phyloP scores from a whole-genome alignment of 2,797 vertebrate species.

The Labeo calbasu region DNA sequence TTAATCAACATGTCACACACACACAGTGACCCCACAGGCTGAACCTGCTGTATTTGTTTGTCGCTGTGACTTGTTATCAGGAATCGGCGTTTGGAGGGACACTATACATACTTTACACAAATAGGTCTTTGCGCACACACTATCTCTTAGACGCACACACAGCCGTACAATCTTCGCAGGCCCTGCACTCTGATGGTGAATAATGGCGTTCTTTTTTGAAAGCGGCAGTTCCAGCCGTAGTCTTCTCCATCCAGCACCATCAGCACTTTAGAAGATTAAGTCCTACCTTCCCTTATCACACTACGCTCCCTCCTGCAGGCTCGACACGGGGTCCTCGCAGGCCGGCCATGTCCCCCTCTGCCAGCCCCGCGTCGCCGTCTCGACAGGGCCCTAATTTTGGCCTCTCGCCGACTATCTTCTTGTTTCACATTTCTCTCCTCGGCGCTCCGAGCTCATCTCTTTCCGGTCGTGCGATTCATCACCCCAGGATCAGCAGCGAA shows the following conservation, averaged over 20 bases:
- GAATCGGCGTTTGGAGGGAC: slow-evolving; percentile 44
- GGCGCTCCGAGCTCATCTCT: slow-evolving; percentile 35
- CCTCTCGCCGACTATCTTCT: slow-evolving; percentile 61
- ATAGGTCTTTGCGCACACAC: slow-evolving; percentile 43
- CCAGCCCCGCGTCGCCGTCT: slow-evolving; percentile 41
- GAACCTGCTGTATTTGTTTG: slow-evolving; percentile 47
- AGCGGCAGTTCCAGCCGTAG: slow-evolving; percentile 52
- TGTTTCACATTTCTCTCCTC: slow-evolving; percentile 58
- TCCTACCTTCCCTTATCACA: slow-evolving; percentile 63
- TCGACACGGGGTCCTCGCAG: slow-evolving; percentile 41
- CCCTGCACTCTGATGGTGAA: slow-evolving; percentile 58
- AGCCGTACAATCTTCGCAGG: slow-evolving; percentile 41
- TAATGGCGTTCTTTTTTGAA: slow-evolving; percentile 62
- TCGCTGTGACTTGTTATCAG: slow-evolving; percentile 34
- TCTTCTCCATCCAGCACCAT: slow-evolving; percentile 62
- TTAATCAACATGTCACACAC: slow-evolving; percentile 43
- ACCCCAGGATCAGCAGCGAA: slow-evolving; percentile 51
- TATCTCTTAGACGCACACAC: slow-evolving; percentile 44
- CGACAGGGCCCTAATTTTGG: slow-evolving; percentile 54
- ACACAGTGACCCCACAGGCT: slow-evolving; percentile 31
- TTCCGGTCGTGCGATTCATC: slow-evolving; percentile 58
- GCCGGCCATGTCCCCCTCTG: slow-evolving; percentile 36
- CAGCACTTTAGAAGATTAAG: slow-evolving; percentile 69
- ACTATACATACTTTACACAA: slow-evolving; percentile 55
- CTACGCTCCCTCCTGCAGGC: slow-evolving; percentile 36